phyloP scores from a whole-genome alignment of 92 coral and sea anemone genomes.

The Umimayanthus kanabou region DNA sequence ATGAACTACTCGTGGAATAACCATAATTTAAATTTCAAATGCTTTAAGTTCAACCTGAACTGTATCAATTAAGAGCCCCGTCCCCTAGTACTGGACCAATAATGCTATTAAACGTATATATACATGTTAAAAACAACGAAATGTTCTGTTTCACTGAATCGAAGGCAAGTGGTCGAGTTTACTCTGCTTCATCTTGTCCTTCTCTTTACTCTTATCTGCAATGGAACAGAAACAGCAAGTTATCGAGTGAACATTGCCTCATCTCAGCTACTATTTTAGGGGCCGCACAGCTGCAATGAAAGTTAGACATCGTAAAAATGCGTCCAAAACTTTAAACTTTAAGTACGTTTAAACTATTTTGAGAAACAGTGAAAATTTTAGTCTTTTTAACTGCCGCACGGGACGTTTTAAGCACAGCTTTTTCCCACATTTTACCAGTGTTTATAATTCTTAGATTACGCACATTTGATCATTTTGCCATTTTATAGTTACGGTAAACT shows the following conservation, averaged over 20 bases:
- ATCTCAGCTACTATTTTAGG: neutral
- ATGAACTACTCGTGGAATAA: neutral
- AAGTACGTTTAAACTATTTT: too few relatives aligned
- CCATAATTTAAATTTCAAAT: neutral
- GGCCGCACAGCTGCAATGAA: neutral
- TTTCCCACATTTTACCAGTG: too few relatives aligned
- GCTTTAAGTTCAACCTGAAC: neutral
- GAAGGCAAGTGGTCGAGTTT: conserved; percentile 94
- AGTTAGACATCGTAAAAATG: too few relatives aligned
- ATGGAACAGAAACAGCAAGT: neutral
- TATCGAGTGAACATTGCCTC: neutral
- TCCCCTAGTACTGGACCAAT: neutral
- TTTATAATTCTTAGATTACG: too few relatives aligned
- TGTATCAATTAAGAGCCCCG: neutral
- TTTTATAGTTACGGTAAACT: too few relatives aligned
- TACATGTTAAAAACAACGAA: neutral
- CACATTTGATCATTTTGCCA: too few relatives aligned
- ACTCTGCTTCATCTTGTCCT: conserved; percentile 80
- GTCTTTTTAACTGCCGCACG: too few relatives aligned
- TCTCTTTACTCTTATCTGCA: conserved; percentile 78
- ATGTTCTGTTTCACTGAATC: conserved; percentile 53
- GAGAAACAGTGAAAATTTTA: too few relatives aligned
- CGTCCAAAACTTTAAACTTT: too few relatives aligned
- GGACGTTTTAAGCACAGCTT: too few relatives aligned
- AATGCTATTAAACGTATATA: neutral